These are phyloP conservation scores for Brachionus asplanchnoidis DNA, from an alignment of 1,140 invertebrate genomes.

Conservation along the genomic window DNA sequence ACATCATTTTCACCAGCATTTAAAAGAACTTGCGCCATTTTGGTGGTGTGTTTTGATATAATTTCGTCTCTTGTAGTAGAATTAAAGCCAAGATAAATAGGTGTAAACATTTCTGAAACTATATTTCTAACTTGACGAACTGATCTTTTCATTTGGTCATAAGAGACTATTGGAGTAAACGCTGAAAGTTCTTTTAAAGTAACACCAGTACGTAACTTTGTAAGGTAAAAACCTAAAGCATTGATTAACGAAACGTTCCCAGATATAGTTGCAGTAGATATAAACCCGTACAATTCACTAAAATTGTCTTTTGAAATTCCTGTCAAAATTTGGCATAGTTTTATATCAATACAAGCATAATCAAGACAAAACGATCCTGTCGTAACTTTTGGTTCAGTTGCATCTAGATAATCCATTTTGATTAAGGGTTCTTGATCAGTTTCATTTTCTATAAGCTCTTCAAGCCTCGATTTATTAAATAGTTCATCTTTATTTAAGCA, in stretches of 20 bases:
- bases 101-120: not conserved
- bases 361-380: not conserved
- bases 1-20: no score
- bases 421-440: not conserved
- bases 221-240: no score
- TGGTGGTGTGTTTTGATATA: not conserved
- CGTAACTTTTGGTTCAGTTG: not conserved
- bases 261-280: no score
- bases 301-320: not conserved
- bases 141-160: not conserved
- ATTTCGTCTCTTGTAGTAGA: not conserved
- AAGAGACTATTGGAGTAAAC: not conserved
- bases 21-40: no score
- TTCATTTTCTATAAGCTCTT: not conserved
- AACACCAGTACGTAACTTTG: no score
- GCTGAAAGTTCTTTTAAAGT: not conserved
- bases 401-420: not conserved
- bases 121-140: not conserved
- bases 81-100: not conserved
- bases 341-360: not conserved
- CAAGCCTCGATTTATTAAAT: not conserved
- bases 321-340: not conserved
- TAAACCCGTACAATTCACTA: no score
- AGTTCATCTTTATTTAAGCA: not conserved
- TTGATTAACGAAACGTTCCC: no score